Percentiles rank a stretch among this genome's conserved stretches.
phyloP scores from a whole-genome alignment of 2,797 vertebrate species.

The Spinus pinus region DNA sequence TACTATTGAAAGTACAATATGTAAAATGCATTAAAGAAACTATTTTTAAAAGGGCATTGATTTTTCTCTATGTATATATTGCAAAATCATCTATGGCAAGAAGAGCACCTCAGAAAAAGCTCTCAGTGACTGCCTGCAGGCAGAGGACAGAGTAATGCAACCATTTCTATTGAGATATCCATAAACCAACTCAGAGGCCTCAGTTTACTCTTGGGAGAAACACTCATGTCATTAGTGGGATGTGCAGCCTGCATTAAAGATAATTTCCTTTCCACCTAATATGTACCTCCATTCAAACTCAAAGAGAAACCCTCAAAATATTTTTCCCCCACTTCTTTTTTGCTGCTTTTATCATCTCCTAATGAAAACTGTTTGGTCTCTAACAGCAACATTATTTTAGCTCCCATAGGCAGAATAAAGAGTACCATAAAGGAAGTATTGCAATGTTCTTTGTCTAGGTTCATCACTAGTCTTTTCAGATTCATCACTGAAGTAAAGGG shows the following conservation, averaged over 20 bases:
- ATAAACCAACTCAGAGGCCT: background rate
- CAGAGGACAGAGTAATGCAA: background rate
- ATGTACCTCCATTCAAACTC: background rate
- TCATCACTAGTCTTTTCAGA: background rate
- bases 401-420: background rate
- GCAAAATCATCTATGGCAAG: background rate
- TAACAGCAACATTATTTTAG: background rate
- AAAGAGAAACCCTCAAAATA: background rate
- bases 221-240: background rate
- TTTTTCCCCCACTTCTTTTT: background rate
- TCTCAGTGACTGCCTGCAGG: background rate
- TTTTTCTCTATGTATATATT: background rate
- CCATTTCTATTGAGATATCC: background rate
- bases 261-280: background rate
- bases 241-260: background rate
- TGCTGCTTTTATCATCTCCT: background rate
- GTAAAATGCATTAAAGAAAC: constrained; percentile 18
- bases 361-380: background rate
- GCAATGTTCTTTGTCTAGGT: background rate
- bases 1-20: background rate
- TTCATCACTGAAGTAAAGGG: background rate
- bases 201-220: background rate
- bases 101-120: background rate
- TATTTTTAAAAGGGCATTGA: background rate
- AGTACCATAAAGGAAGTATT: background rate